Evolutionary conservation across 1,140 invertebrate genomes (phyloP).

Genomic region (Drosophila persimilis): DNA sequence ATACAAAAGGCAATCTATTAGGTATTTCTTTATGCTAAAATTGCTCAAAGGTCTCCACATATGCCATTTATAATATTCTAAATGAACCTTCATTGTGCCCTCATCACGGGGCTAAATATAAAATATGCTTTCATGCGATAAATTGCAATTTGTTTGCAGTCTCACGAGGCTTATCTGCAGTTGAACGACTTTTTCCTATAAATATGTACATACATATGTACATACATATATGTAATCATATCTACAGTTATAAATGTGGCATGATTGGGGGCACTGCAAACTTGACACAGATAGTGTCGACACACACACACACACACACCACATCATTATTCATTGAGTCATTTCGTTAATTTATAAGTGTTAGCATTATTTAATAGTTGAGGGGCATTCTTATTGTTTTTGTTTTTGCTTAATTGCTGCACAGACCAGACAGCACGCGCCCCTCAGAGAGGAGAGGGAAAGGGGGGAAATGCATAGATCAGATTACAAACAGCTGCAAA

Average conservation of each 20-base stretch:
- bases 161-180: constrained; percentile 23
- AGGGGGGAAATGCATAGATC: constrained; percentile 21
- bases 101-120: constrained; percentile 31
- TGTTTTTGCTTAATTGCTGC: constrained; percentile 55
- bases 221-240: neutral
- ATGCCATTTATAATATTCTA: constrained; percentile 6
- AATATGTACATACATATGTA: neutral
- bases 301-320: too few species aligned
- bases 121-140: constrained; percentile 32
- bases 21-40: too few species aligned
- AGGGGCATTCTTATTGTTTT: constrained; percentile 8
- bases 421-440: constrained; percentile 44
- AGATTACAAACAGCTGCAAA: constrained; percentile 17
- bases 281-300: constrained; percentile 61
- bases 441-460: neutral
- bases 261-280: constrained; percentile 65
- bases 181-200: constrained; percentile 44
- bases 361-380: constrained; percentile 67
- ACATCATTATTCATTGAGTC: constrained; percentile 44
- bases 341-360: constrained; percentile 67
- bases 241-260: constrained; percentile 16
- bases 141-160: constrained; percentile 38
- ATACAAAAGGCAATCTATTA: too few species aligned
- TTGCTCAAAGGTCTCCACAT: too few species aligned
- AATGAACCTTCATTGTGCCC: constrained; percentile 32